Conservation (phyloP, 2,797 vertebrate species). For the Acestrorhynchus altus region DNA sequence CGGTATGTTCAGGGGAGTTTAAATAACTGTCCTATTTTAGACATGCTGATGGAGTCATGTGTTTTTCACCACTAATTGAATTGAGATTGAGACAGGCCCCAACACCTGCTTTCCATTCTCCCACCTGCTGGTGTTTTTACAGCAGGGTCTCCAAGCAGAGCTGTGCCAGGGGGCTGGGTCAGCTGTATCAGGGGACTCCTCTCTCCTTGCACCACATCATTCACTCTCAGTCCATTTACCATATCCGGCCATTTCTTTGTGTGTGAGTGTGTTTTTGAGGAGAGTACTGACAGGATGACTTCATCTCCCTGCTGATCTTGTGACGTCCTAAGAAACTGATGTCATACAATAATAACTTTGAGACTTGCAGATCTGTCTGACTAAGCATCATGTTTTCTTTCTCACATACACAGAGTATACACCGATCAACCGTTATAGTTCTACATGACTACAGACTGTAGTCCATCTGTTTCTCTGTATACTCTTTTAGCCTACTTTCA, state of each 20-base stretch:
- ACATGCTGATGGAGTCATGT: slow-evolving; percentile 82
- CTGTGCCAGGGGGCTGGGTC: slow-evolving; percentile 7
- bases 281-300: slow-evolving; percentile 1
- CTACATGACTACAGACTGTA: no score
- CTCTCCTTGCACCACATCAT: background rate
- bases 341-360: background rate
- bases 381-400: background rate
- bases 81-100: slow-evolving; percentile 55
- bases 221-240: background rate
- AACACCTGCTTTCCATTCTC: slow-evolving; percentile 82
- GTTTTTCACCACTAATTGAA: slow-evolving; percentile 83
- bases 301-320: slow-evolving; percentile 3
- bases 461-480: no score
- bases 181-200: slow-evolving; percentile 2
- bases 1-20: slow-evolving; percentile 49
- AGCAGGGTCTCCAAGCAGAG: slow-evolving; percentile 66
- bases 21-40: slow-evolving; percentile 75
- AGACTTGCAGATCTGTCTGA: background rate
- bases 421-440: no score
- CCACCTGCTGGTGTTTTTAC: slow-evolving; percentile 81
- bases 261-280: background rate
- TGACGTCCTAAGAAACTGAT: background rate
- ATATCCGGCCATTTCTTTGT: background rate
- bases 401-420: background rate
- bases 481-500: no score